Conservation (phyloP, 2,113 vertebrate species). For the Microtus montanus region DNA sequence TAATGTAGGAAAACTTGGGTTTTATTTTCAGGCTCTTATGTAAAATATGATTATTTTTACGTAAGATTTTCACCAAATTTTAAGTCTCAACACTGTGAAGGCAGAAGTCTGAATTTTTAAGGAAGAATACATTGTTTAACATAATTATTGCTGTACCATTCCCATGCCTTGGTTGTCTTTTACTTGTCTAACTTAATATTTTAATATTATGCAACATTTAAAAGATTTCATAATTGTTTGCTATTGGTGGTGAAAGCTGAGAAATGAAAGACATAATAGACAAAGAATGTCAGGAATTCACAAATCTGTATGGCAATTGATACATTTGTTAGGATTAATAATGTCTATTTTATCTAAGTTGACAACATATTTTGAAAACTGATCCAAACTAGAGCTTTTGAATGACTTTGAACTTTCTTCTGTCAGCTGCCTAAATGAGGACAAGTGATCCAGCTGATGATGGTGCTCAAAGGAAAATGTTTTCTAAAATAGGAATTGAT, state of each 20-base stretch:
- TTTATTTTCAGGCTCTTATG: neutral
- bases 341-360: too few species aligned
- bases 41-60: neutral
- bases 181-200: neutral
- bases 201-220: neutral
- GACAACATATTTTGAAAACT: neutral
- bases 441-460: neutral
- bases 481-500: neutral
- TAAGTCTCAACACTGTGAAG: accelerated
- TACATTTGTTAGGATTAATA: neutral
- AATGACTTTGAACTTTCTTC: neutral
- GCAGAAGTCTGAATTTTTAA: neutral
- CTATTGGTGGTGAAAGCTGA: neutral
- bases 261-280: neutral
- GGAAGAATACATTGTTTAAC: neutral
- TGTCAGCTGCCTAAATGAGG: neutral
- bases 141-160: neutral
- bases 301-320: neutral
- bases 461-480: neutral
- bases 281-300: neutral
- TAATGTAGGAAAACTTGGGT: neutral
- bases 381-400: neutral
- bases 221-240: neutral
- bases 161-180: neutral
- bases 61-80: neutral